phyloP scores from a whole-genome alignment of 1,140 invertebrate species.

The Calosoma granatense region DNA sequence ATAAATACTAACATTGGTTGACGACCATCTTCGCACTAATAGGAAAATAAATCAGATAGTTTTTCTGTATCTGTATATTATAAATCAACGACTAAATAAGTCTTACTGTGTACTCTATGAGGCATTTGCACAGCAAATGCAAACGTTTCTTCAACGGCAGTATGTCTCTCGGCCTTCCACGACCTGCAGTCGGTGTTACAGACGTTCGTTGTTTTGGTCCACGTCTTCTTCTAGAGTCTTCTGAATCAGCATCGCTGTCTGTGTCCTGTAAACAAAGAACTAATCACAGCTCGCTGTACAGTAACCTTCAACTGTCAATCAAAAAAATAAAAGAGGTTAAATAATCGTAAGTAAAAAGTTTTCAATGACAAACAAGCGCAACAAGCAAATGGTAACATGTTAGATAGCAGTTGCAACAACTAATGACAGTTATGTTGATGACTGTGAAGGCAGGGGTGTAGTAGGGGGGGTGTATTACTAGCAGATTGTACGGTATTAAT shows the following conservation, averaged over 20 bases:
- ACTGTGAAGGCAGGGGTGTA: too few species aligned
- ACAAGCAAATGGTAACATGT: too few species aligned
- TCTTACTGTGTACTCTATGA: constrained; percentile 66
- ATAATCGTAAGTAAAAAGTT: too few species aligned
- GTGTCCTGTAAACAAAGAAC: constrained; percentile 40
- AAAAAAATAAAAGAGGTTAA: too few species aligned
- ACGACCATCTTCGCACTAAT: constrained; percentile 65
- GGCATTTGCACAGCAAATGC: constrained; percentile 60
- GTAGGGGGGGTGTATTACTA: too few species aligned
- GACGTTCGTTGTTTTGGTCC: constrained; percentile 41
- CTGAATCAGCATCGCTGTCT: constrained; percentile 43
- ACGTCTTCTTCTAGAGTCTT: constrained; percentile 35
- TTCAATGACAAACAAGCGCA: too few species aligned
- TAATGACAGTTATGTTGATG: too few species aligned
- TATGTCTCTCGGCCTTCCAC: constrained; percentile 40
- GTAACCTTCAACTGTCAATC: too few species aligned
- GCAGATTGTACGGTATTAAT: neutral
- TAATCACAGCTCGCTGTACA: too few species aligned
- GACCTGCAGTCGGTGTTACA: constrained; percentile 27
- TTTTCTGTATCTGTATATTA: constrained; percentile 3
- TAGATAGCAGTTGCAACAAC: too few species aligned
- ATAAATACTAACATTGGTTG: constrained; percentile 87
- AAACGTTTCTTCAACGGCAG: constrained; percentile 64
- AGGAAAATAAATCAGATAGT: constrained; percentile 13
- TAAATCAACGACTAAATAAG: constrained; percentile 16